phyloP scores from a whole-genome alignment of 2,113 vertebrate species.

The Cyanoliseus patagonus region DNA sequence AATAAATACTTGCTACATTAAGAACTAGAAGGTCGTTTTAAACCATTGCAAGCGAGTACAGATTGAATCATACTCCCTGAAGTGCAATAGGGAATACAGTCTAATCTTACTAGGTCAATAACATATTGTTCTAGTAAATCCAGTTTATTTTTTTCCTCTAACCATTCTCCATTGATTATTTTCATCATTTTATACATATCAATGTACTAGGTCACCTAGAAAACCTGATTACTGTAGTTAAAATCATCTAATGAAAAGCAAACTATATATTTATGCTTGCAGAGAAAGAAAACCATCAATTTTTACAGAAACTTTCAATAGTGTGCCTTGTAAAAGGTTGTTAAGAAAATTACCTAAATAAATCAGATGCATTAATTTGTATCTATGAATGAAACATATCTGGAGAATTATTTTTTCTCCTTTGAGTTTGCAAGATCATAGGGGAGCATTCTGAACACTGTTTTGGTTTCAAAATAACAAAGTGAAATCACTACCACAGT shows the following conservation, averaged over 20 bases:
- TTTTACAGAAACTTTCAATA: neutral
- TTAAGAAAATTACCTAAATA: neutral
- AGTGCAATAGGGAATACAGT: constrained; percentile 45
- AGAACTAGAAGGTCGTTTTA: neutral
- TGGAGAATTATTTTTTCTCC: neutral
- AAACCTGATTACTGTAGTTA: constrained; percentile 62
- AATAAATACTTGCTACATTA: neutral
- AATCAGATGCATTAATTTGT: neutral
- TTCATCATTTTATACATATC: constrained; percentile 50
- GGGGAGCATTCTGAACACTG: neutral
- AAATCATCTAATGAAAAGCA: constrained; percentile 57
- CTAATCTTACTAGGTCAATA: constrained; percentile 66
- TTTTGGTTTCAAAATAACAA: neutral
- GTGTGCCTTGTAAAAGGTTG: neutral
- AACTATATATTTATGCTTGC: neutral
- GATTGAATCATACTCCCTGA: constrained; percentile 62
- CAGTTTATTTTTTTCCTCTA: constrained; percentile 52
- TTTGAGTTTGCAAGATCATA: neutral
- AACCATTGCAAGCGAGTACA: constrained; percentile 10
- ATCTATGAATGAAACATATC: neutral
- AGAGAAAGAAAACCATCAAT: neutral
- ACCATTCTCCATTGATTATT: constrained; percentile 62
- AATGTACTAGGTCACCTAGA: constrained; percentile 49
- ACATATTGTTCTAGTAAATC: constrained; percentile 41
- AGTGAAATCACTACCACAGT: neutral